Evolutionary conservation across 2,113 vertebrate species (phyloP).

Genomic region (Colius striatus): DNA sequence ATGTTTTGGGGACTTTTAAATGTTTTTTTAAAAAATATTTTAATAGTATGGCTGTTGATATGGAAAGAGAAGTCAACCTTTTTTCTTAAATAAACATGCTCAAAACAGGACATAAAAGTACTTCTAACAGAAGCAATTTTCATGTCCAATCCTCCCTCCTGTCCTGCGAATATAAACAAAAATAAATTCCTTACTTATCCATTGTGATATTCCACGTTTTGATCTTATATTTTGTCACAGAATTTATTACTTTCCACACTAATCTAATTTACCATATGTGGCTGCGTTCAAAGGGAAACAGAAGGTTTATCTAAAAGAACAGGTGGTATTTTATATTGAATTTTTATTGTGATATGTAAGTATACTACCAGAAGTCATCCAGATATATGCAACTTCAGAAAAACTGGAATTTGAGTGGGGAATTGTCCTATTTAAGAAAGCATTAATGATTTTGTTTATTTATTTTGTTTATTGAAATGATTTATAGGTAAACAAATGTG

Average conservation of each 20-base stretch:
- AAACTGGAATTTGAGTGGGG: background rate
- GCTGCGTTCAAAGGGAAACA: background rate
- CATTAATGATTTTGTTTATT: background rate
- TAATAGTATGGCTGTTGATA: background rate
- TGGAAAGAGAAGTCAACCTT: background rate
- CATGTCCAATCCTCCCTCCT: background rate
- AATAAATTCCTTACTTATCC: background rate
- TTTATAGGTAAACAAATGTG: background rate
- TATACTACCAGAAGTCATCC: background rate
- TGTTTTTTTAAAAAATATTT: background rate
- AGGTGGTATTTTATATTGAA: background rate
- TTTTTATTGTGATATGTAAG: background rate
- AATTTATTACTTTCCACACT: background rate
- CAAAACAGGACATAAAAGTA: background rate
- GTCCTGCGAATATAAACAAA: background rate
- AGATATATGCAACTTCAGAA: background rate
- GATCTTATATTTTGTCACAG: background rate
- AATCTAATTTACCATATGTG: background rate
- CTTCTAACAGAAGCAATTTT: background rate
- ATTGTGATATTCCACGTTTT: background rate
- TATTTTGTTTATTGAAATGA: background rate
- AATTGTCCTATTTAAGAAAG: background rate
- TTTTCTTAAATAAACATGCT: background rate
- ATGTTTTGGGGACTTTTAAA: rapidly evolving
- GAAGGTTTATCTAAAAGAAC: conserved; percentile 32